Conservation (phyloP, 2,888 invertebrate genomes). For the Merodon equestris region DNA sequence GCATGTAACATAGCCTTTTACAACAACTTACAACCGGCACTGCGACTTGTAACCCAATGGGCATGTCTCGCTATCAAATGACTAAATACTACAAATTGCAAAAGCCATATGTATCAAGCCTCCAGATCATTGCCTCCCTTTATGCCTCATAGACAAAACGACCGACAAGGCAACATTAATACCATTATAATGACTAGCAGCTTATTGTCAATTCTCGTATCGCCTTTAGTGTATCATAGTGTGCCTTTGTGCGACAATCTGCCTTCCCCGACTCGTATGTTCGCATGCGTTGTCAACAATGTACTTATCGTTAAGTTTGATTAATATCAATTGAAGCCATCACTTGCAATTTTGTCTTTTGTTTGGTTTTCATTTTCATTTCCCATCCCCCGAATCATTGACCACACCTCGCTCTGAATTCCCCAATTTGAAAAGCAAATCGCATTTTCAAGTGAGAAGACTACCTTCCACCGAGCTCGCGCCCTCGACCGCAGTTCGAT, state of each 20-base stretch:
- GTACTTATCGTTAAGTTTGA: slow-evolving; percentile 49
- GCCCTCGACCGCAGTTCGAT: slow-evolving; percentile 49
- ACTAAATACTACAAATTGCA: slow-evolving; percentile 23
- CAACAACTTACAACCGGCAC: no score
- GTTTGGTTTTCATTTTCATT: slow-evolving; percentile 2
- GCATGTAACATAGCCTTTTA: no score
- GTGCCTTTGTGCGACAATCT: no score
- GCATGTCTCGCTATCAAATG: slow-evolving; percentile 10
- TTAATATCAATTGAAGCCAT: slow-evolving; percentile 67
- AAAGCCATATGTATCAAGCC: background rate
- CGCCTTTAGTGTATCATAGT: no score
- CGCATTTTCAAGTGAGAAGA: slow-evolving; percentile 13
- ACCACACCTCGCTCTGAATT: slow-evolving; percentile 39
- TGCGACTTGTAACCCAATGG: no score
- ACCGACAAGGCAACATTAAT: slow-evolving; percentile 16
- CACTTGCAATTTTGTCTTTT: slow-evolving; percentile 4
- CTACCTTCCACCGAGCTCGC: slow-evolving; percentile 40
- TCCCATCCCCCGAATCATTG: slow-evolving; percentile 13
- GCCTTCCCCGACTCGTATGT: background rate
- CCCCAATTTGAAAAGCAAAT: slow-evolving; percentile 19
- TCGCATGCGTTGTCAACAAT: slow-evolving; percentile 19
- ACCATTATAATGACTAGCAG: slow-evolving; percentile 34
- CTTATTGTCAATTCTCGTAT: background rate
- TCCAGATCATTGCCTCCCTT: background rate
- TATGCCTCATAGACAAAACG: slow-evolving; percentile 4